A percentile compares a stretch with the other conserved stretches of the same genome.
Conservation (phyloP, 2,888 invertebrate genomes). For the Sphaerophoria rueppellii region DNA sequence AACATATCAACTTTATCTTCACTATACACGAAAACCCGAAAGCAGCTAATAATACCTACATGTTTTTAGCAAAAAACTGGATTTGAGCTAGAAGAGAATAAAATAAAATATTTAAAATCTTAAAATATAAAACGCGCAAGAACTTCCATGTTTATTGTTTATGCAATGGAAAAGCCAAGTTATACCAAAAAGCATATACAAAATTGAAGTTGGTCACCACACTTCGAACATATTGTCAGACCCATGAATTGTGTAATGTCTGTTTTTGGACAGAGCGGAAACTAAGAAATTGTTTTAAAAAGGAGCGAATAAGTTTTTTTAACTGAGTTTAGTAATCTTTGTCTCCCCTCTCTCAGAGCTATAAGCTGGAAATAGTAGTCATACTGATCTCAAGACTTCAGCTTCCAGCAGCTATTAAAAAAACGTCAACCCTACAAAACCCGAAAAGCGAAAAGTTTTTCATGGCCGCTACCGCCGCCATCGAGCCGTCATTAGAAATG, state of each 20-base stretch:
- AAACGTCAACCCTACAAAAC: slow-evolving; percentile 48
- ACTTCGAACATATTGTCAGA: not conserved
- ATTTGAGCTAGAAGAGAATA: too few relatives aligned
- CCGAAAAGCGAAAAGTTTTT: slow-evolving; percentile 54
- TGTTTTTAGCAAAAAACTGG: too few relatives aligned
- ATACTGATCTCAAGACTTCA: not conserved
- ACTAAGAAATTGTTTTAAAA: slow-evolving; percentile 71
- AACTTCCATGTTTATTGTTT: too few relatives aligned
- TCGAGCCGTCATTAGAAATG: slow-evolving; percentile 75
- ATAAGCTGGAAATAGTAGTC: not conserved
- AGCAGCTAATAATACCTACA: too few relatives aligned
- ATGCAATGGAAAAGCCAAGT: too few relatives aligned
- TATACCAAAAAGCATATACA: too few relatives aligned
- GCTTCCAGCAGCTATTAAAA: not conserved
- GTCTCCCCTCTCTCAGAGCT: not conserved
- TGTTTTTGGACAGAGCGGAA: slow-evolving; percentile 19
- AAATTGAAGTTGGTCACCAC: slow-evolving; percentile 20
- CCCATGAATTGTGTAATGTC: slow-evolving; percentile 13
- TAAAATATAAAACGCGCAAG: too few relatives aligned
- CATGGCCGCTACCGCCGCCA: not conserved
- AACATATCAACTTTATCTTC: too few relatives aligned
- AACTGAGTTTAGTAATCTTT: slow-evolving; percentile 47
- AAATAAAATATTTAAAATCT: too few relatives aligned
- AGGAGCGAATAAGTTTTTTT: slow-evolving; percentile 47
- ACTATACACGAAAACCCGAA: too few relatives aligned